These are phyloP conservation scores for Bucco capensis DNA, from an alignment of 2,113 vertebrate genomes.

Conservation along the genomic window DNA sequence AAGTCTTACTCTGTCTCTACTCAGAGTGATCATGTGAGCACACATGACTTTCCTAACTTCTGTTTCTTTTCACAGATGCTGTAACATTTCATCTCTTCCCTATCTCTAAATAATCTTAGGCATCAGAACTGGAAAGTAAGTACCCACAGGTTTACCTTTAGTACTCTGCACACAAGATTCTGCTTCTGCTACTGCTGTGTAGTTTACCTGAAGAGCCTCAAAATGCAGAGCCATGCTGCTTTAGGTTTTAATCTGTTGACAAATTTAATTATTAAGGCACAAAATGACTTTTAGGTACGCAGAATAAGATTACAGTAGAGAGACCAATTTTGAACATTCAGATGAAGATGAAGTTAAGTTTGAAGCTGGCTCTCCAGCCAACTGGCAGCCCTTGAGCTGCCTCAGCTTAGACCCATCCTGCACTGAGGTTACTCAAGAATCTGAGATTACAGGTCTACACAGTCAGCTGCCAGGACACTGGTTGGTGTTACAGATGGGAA, in stretches of 20 bases:
- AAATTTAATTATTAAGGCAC: conserved; percentile 16
- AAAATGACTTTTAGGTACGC: background rate
- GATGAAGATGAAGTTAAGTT: background rate
- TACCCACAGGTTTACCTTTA: background rate
- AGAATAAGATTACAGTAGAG: background rate
- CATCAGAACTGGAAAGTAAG: background rate
- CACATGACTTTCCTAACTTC: background rate
- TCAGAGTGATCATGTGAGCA: background rate
- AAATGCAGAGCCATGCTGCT: background rate
- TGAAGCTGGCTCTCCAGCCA: background rate
- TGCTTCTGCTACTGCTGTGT: background rate
- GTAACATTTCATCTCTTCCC: background rate
- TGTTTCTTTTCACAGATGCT: background rate
- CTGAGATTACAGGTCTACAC: background rate
- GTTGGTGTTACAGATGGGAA: background rate
- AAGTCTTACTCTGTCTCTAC: background rate
- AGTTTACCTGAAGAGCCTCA: background rate
- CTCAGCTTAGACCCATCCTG: background rate
- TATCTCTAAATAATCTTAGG: background rate
- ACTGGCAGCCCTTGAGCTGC: background rate
- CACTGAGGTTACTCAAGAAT: background rate
- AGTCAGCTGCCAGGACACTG: background rate
- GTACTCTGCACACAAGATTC: background rate
- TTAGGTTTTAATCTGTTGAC: background rate
- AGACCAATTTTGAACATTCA: background rate